Base-by-base conservation (phyloP, 1,140 invertebrate species). In the Dufourea novaeangliae region DNA sequence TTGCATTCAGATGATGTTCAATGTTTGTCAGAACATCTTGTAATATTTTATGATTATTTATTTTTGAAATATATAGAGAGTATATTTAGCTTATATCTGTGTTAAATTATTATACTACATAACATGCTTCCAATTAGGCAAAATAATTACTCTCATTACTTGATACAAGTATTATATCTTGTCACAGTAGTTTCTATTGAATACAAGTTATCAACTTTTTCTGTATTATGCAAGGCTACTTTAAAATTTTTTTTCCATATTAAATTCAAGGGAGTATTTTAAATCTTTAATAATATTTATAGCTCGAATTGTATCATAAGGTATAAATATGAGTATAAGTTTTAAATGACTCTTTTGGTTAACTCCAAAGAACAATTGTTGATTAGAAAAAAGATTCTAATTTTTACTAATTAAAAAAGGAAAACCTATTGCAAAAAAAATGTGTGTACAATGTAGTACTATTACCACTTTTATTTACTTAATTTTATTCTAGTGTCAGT, bases 401-500 rank as follows among this genome's bases (percentile, higher is more conserved):
- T 17, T 44, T 0, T 6, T 34, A 46, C 0, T 32, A 41, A 17
- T 14, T 29, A 11, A 62, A n/a, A 44, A 50, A 37, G 34, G 46
- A 50, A 50, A n/a, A 50, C n/a, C 5, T 50, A n/a, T 50, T 50
- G n/a, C 8, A 1, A n/a, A n/a, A 8, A 20, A 50, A n/a, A 50
- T 8, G 46, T 50, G 46, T 50, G n/a, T n/a, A n/a, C 46, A n/a
- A 17, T 5, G 8, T 50, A 50, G n/a, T n/a, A 22, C 46, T 44
- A 4, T 61, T 44, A 20, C 27, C 44, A 20, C 8, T 46, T 50
- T 72, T 72, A 5, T 25, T 14, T 11, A 20, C 25, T 71, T 46
- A 14, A 72, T 57, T 63, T 72, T 22, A 22, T 34, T 37, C n/a
- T 27, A 41, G 14, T 50, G 37, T 37, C n/a, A 37, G 25, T 63